A percentile compares a stretch with the other conserved stretches of the same genome.
phyloP scores from a whole-genome alignment of 2,113 vertebrate genomes.

The Dasyurus viverrinus region DNA sequence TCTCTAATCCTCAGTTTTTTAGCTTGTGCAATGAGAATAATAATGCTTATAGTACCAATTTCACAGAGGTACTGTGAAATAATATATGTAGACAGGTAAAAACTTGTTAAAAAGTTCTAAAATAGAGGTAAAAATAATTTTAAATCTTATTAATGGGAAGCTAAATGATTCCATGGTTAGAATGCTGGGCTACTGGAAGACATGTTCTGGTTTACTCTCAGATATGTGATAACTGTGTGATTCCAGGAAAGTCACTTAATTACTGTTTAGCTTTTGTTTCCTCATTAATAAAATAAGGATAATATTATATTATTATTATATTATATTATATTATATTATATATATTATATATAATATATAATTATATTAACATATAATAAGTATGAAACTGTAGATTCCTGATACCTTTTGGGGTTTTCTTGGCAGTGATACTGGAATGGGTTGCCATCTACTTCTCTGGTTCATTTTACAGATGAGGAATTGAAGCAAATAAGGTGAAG shows the following conservation, averaged over 20 bases:
- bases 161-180: not conserved
- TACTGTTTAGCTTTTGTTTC: not conserved
- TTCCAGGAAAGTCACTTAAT: not conserved
- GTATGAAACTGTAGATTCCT: not conserved
- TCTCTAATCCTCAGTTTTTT: not conserved
- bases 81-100: not conserved
- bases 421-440: not conserved
- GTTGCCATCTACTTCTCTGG: not conserved
- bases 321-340: no score
- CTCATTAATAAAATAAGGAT: not conserved
- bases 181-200: not conserved
- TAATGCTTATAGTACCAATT: not conserved
- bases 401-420: not conserved
- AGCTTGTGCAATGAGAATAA: not conserved
- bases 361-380: not conserved
- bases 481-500: not conserved
- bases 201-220: not conserved
- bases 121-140: not conserved
- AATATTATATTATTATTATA: not conserved
- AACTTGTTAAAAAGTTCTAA: not conserved
- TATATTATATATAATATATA: no score
- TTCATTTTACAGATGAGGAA: not conserved
- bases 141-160: not conserved
- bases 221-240: not conserved
- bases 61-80: not conserved